Conservation (phyloP, 2,797 vertebrate genomes). For the Ceyx erithaca region DNA sequence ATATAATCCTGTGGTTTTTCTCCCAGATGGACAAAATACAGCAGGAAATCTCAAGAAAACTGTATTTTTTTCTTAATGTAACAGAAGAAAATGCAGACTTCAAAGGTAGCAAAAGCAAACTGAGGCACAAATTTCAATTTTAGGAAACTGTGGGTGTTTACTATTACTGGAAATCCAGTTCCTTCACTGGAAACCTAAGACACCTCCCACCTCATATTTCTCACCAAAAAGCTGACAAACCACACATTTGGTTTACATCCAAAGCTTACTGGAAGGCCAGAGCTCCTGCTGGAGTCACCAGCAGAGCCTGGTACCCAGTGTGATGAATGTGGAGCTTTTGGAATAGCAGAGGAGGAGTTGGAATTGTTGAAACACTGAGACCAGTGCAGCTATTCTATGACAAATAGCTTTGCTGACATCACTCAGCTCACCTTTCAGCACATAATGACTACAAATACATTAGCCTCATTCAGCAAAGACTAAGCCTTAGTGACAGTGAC, state of each 20-base stretch:
- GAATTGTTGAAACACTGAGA: background rate
- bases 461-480: background rate
- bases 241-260: background rate
- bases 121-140: slow-evolving; percentile 37
- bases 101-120: slow-evolving; percentile 30
- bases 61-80: background rate
- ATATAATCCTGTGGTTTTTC: background rate
- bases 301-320: background rate
- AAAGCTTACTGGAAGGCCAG: slow-evolving; percentile 13
- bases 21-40: slow-evolving; percentile 16
- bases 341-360: slow-evolving; percentile 36
- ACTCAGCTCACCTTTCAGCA: slow-evolving; percentile 2
- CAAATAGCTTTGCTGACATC: background rate
- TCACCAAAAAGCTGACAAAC: slow-evolving; percentile 34
- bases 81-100: background rate
- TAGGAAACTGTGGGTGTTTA: slow-evolving; percentile 48
- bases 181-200: slow-evolving; percentile 50
- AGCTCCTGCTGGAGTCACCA: slow-evolving; percentile 43
- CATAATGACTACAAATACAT: background rate
- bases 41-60: background rate
- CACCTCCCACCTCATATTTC: slow-evolving; percentile 61
- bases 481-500: background rate
- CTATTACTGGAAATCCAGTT: slow-evolving; percentile 61
- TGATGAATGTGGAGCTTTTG: background rate
- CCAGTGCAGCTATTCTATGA: background rate